Percentiles rank a stretch among this genome's conserved stretches.
These are phyloP conservation scores for Tetranychus piercei DNA, from an alignment of 2,888 invertebrate species.

Conservation along the genomic window DNA sequence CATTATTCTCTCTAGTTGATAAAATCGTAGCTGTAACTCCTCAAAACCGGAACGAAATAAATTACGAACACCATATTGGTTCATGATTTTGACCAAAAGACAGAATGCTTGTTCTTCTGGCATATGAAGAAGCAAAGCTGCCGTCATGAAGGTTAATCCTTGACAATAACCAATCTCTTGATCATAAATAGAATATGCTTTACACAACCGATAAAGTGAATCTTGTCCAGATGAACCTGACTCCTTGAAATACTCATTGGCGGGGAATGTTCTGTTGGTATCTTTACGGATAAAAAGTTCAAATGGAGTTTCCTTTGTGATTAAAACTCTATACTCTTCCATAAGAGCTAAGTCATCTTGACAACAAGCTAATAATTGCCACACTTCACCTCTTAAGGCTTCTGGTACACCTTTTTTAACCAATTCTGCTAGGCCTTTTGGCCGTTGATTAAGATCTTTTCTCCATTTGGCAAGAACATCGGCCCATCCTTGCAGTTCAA, in stretches of 20 bases:
- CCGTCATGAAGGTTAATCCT: conserved; percentile 90
- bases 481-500: conserved; percentile 77
- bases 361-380: conserved; percentile 80
- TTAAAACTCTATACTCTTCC: conserved; percentile 75
- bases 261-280: conserved; percentile 94
- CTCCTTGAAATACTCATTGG: conserved; percentile 92
- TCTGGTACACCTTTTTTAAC: conserved; percentile 77
- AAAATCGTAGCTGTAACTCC: conserved; percentile 76
- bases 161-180: conserved; percentile 97
- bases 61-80: conserved; percentile 77
- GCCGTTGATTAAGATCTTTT: conserved; percentile 38
- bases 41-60: conserved; percentile 93
- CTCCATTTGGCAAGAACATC: conserved; percentile 45
- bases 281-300: conserved; percentile 89
- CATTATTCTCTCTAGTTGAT: conserved; percentile 80
- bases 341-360: conserved; percentile 57
- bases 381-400: conserved; percentile 85
- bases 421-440: conserved; percentile 54
- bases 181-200: conserved; percentile 89
- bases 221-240: conserved; percentile 75
- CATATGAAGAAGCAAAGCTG: conserved; percentile 89
- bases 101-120: conserved; percentile 99
- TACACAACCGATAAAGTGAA: conserved; percentile 78
- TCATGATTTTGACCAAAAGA: conserved; percentile 88
- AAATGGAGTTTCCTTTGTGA: conserved; percentile 82